A percentile compares a stretch with the other conserved stretches of the same genome.
Evolutionary conservation across 2,797 vertebrate genomes (phyloP).

Genomic region (Pseudochaenichthys georgianus): DNA sequence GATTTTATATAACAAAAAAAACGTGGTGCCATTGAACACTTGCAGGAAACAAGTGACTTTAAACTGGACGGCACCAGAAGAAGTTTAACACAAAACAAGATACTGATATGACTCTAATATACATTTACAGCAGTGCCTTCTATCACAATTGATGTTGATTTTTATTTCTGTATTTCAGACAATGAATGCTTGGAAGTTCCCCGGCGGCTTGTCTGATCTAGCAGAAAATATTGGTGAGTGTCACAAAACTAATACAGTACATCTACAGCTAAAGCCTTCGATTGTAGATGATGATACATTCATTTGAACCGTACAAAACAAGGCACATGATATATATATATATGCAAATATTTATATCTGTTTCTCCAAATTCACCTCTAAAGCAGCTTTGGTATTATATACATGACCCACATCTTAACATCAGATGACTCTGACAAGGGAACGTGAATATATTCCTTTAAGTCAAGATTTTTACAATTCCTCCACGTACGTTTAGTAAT

Average conservation of each 20-base stretch:
- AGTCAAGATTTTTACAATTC: too few relatives aligned
- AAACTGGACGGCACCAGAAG: neutral
- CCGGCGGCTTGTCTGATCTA: constrained; percentile 93
- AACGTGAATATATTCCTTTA: too few relatives aligned
- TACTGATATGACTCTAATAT: constrained; percentile 3
- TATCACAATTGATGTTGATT: constrained; percentile 22
- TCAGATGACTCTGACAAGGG: too few relatives aligned
- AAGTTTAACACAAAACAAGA: neutral
- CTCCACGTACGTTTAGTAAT: too few relatives aligned
- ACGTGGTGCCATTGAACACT: too few relatives aligned
- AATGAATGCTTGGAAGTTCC: constrained; percentile 95
- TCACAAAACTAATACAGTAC: constrained; percentile 58
- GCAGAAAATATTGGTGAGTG: constrained; percentile 95
- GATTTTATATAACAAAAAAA: constrained; percentile 1
- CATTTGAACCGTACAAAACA: constrained; percentile 63
- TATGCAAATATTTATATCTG: constrained; percentile 16
- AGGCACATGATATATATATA: constrained; percentile 34
- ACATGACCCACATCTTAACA: too few relatives aligned
- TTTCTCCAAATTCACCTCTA: constrained; percentile 51
- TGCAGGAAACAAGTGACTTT: neutral
- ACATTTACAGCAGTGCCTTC: constrained; percentile 62
- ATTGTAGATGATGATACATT: constrained; percentile 56
- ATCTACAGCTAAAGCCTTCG: constrained; percentile 29
- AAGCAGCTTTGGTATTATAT: constrained; percentile 75
- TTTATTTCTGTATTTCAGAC: constrained; percentile 80